These are phyloP conservation scores for Hybognathus amarus DNA, from an alignment of 2,797 vertebrate genomes.

Conservation along the genomic window DNA sequence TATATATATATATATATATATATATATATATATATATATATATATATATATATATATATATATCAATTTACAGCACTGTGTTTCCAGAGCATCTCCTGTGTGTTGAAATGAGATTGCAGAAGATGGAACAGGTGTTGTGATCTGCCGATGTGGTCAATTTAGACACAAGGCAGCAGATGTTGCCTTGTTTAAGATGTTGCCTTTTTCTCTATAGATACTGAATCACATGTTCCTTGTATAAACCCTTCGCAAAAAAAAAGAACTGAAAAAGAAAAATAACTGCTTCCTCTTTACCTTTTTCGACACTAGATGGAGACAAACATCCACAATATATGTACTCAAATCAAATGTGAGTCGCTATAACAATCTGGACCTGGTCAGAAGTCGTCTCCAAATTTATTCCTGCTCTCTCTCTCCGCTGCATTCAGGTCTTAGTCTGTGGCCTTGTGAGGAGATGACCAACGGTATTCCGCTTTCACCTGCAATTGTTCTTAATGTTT, in stretches of 20 bases:
- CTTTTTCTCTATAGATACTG: too few relatives aligned
- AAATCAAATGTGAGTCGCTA: not conserved
- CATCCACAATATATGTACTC: not conserved
- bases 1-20: too few relatives aligned
- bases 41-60: too few relatives aligned
- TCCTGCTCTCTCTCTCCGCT: not conserved
- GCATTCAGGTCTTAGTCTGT: not conserved
- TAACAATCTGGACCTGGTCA: not conserved
- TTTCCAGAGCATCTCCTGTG: not conserved
- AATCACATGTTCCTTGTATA: not conserved
- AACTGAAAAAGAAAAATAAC: too few relatives aligned
- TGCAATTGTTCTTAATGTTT: not conserved
- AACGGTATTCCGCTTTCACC: not conserved
- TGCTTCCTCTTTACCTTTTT: not conserved
- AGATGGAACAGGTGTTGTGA: not conserved
- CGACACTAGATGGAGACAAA: constrained; percentile 27
- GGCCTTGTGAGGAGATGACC: not conserved
- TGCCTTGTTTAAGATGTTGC: too few relatives aligned
- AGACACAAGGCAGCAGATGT: not conserved
- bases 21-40: too few relatives aligned
- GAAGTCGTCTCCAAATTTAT: not conserved
- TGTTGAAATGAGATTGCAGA: not conserved
- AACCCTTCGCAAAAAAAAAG: too few relatives aligned
- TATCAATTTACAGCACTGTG: not conserved
- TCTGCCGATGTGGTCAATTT: not conserved